Base-by-base conservation (phyloP, 2,888 invertebrate genomes). In the Drosophila lutescens region DNA sequence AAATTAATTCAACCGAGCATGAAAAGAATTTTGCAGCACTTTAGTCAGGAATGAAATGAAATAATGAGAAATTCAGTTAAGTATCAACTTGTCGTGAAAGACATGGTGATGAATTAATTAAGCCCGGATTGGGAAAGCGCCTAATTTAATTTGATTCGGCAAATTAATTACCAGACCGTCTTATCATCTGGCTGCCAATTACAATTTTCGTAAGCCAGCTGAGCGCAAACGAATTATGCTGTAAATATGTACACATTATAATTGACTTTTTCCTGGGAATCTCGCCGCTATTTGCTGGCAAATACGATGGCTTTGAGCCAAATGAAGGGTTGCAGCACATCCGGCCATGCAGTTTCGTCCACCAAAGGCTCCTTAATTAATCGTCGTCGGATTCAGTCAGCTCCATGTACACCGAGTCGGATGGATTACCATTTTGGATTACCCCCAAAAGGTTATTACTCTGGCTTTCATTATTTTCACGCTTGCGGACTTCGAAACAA, bases 241-340 rank as follows among this genome's bases (percentile, higher is more conserved):
- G 46, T 41, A 47, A 67, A 66, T 66, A 41, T 67, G 55, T 66
- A 47, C 40, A 47, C 47, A 47, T 20, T 55, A 17, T 40, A 55
- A 67, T 47, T 66, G 34, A 40, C 26, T 40, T 67, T 47, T 47
- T 13, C 9, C 23, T 9, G 9, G 9, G 10, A 32, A 12, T 7
- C 23, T 34, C 8, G 36, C n/a, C 1, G 44, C 17, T 36, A 40
- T 47, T 61, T 61, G 61, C 8, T 32, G 13, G 17, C 15, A 38
- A 38, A 23, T 26, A 13, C 13, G 17, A 40, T 8, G n/a, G 15
- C 15, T 17, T 63, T 32, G 50, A 65, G 46, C 26, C 2, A 26
- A 26, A 46, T 20, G 13, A 26, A 46, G 26, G 46, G 26, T 26
- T 46, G 10, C 26, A 46, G 8, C 3, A 26, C n/a, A 44, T 26